These are phyloP conservation scores for Argyrosomus japonicus DNA, from an alignment of 2,113 vertebrate species.

Conservation along the genomic window DNA sequence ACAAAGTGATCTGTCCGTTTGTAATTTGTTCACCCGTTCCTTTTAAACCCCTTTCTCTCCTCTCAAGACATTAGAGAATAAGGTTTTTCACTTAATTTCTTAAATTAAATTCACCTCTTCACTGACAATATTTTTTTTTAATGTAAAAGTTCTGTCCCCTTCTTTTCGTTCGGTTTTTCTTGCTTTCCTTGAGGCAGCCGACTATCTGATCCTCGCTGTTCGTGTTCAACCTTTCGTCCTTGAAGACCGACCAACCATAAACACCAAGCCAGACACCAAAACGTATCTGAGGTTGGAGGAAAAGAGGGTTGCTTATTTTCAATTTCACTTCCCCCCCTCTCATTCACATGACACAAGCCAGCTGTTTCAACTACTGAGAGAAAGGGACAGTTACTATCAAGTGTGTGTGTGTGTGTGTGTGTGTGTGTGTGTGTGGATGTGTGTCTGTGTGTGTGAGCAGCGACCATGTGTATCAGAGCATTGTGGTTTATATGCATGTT, in stretches of 20 bases:
- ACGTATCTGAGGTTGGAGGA: constrained; percentile 52
- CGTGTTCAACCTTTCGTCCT: not conserved
- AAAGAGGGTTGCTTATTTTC: constrained; percentile 26
- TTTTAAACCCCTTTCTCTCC: constrained; percentile 3
- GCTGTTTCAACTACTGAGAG: constrained; percentile 66
- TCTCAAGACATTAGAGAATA: constrained; percentile 9
- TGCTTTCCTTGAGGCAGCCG: constrained; percentile 1
- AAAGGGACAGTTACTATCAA: constrained; percentile 58
- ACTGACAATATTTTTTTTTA: not conserved
- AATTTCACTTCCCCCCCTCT: constrained; percentile 36
- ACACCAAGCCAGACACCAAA: constrained; percentile 61
- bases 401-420: constrained; percentile 27
- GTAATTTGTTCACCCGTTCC: constrained; percentile 40
- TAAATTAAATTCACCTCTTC: constrained; percentile 51
- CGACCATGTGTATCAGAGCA: constrained; percentile 52
- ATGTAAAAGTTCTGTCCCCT: constrained; percentile 30
- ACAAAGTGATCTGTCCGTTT: constrained; percentile 43
- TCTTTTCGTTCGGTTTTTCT: constrained; percentile 5
- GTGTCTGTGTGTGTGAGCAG: constrained; percentile 50
- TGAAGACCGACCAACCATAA: constrained; percentile 31
- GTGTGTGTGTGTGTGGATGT: constrained; percentile 23
- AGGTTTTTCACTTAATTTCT: constrained; percentile 37
- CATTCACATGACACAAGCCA: constrained; percentile 68
- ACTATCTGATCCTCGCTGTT: not conserved
- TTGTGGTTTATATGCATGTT: constrained; percentile 41